Evolutionary conservation across 2,888 invertebrate species (phyloP).

Genomic region (Acronicta leporina): DNA sequence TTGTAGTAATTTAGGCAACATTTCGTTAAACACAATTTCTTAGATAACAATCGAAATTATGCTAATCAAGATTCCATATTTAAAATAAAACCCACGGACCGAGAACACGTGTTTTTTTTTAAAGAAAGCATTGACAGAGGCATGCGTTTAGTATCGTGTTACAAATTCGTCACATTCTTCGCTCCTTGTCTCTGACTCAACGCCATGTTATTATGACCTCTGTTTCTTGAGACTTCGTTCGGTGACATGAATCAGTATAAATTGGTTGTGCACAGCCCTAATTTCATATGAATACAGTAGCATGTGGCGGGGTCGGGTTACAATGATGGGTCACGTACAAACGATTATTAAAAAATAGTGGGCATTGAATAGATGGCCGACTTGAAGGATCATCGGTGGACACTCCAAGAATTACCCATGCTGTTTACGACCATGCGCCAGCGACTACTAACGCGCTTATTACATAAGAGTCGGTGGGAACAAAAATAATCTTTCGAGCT

Average conservation of each 20-base stretch:
- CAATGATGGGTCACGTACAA: slow-evolving; percentile 70
- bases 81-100: slow-evolving; percentile 50
- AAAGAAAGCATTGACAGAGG: slow-evolving; percentile 73
- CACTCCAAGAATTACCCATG: slow-evolving; percentile 38
- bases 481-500: slow-evolving; percentile 48
- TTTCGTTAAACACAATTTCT: slow-evolving; percentile 40
- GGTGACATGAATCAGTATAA: slow-evolving; percentile 34
- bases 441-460: slow-evolving; percentile 44
- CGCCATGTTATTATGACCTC: slow-evolving; percentile 48
- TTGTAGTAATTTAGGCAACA: slow-evolving; percentile 31
- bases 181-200: slow-evolving; percentile 39
- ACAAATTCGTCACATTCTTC: slow-evolving; percentile 77
- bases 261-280: slow-evolving; percentile 60
- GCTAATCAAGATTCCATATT: slow-evolving; percentile 53
- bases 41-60: slow-evolving; percentile 42
- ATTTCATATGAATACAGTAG: slow-evolving; percentile 76
- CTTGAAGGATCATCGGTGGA: slow-evolving; percentile 36
- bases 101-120: slow-evolving; percentile 70
- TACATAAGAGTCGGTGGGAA: slow-evolving; percentile 38
- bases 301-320: slow-evolving; percentile 71
- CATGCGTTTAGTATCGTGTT: slow-evolving; percentile 74
- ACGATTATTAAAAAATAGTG: slow-evolving; percentile 56
- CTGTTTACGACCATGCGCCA: slow-evolving; percentile 14
- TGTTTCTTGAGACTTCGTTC: slow-evolving; percentile 51
- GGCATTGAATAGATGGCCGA: slow-evolving; percentile 42